Conservation (phyloP, 1,140 invertebrate species). For the Laupala kohalensis region DNA sequence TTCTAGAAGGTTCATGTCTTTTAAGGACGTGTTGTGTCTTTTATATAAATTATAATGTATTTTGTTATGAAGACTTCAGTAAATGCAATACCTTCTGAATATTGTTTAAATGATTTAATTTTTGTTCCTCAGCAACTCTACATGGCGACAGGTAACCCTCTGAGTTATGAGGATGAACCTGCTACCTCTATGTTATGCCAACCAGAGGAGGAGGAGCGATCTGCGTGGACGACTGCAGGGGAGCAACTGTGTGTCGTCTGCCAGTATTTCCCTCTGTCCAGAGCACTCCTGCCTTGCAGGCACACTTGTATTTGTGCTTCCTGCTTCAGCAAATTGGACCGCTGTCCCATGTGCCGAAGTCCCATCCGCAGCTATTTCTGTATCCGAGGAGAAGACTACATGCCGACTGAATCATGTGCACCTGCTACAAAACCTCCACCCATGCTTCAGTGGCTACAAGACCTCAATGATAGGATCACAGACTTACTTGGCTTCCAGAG, state of each 20-base stretch:
- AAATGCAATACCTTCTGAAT: no score
- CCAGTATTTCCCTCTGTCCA: slow-evolving; percentile 55
- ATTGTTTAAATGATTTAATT: slow-evolving; percentile 3
- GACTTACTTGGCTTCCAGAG: slow-evolving; percentile 43
- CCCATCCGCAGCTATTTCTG: slow-evolving; percentile 69
- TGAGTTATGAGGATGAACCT: slow-evolving; percentile 39
- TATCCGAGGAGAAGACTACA: slow-evolving; percentile 58
- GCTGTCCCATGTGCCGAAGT: slow-evolving; percentile 69
- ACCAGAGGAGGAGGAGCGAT: slow-evolving; percentile 23
- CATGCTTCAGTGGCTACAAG: slow-evolving; percentile 39
- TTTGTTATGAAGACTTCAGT: no score
- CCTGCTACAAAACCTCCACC: slow-evolving; percentile 18
- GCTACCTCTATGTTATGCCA: slow-evolving; percentile 21
- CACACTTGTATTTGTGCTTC: slow-evolving; percentile 71
- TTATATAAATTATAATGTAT: no score
- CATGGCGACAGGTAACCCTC: slow-evolving; percentile 49
- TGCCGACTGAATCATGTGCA: slow-evolving; percentile 37
- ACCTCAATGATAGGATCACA: slow-evolving; percentile 45
- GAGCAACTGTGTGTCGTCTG: slow-evolving; percentile 68
- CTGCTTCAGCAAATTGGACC: slow-evolving; percentile 57
- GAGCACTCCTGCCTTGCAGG: slow-evolving; percentile 64
- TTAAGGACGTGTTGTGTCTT: no score
- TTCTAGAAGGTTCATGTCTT: no score
- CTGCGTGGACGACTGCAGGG: slow-evolving; percentile 37
- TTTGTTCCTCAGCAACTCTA: slow-evolving; percentile 48